phyloP scores from a whole-genome alignment of 2,113 vertebrate species.

The Boulengeromyrus knoepffleri region DNA sequence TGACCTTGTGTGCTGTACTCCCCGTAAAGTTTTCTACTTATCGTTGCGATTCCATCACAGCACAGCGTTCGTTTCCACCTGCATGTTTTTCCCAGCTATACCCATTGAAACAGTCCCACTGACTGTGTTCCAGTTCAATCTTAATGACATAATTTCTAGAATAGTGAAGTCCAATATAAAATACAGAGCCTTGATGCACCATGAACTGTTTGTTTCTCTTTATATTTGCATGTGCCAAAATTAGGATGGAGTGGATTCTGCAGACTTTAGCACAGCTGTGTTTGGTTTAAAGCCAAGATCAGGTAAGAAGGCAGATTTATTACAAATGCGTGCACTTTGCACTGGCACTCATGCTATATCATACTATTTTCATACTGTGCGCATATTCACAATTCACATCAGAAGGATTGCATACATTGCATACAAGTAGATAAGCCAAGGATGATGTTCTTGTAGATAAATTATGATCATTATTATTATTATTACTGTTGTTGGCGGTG shows the following conservation, averaged over 20 bases:
- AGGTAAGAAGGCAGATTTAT: constrained; percentile 60
- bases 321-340: neutral
- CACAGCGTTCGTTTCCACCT: neutral
- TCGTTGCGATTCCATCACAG: neutral
- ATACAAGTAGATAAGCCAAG: neutral
- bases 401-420: neutral
- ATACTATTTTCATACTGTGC: neutral
- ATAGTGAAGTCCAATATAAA: neutral
- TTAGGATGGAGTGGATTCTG: constrained; percentile 55
- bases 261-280: constrained; percentile 59
- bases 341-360: neutral
- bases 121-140: neutral
- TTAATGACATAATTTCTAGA: neutral
- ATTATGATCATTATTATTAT: neutral
- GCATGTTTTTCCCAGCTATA: neutral
- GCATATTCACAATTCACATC: neutral
- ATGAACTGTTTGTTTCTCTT: neutral
- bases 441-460: neutral
- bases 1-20: neutral
- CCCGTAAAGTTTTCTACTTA: neutral
- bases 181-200: neutral
- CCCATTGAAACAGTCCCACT: neutral
- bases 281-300: constrained; percentile 95
- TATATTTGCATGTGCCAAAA: neutral
- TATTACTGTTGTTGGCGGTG: neutral